phyloP scores from a whole-genome alignment of 2,888 invertebrate genomes.

The Oscheius sp. region DNA sequence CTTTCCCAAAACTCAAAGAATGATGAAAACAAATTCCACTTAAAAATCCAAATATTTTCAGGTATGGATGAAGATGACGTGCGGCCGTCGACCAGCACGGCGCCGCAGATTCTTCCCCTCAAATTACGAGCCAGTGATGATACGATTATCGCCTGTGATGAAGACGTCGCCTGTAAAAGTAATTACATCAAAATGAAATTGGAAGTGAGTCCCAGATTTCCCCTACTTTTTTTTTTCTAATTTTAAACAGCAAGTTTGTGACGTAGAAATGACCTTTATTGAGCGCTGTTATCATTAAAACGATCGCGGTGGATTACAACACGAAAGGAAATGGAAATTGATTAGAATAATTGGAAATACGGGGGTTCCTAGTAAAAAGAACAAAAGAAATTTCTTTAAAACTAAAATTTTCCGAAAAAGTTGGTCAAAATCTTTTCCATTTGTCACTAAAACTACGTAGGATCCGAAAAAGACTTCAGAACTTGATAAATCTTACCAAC shows the following conservation, averaged over 20 bases:
- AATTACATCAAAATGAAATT: slow-evolving; percentile 23
- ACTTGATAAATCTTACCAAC: too few relatives aligned
- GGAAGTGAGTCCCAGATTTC: slow-evolving; percentile 3
- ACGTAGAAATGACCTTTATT: neutral
- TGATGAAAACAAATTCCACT: too few relatives aligned
- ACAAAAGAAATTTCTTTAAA: neutral
- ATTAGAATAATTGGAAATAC: too few relatives aligned
- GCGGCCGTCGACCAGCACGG: slow-evolving; percentile 11
- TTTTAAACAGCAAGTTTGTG: neutral
- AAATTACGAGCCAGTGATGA: slow-evolving; percentile 27
- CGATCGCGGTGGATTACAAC: neutral
- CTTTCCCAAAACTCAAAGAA: too few relatives aligned
- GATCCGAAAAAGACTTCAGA: too few relatives aligned
- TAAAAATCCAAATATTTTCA: too few relatives aligned
- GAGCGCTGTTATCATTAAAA: neutral
- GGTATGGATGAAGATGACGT: slow-evolving; percentile 1
- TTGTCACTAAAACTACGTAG: too few relatives aligned
- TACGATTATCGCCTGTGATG: slow-evolving; percentile 21
- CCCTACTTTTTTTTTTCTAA: neutral
- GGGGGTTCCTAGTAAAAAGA: neutral
- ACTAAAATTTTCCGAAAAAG: too few relatives aligned
- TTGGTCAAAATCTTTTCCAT: too few relatives aligned
- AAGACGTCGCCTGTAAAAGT: slow-evolving; percentile 22
- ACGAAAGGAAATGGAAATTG: neutral
- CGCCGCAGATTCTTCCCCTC: slow-evolving; percentile 15